Conservation (phyloP, 2,113 vertebrate genomes). For the Indicator indicator region DNA sequence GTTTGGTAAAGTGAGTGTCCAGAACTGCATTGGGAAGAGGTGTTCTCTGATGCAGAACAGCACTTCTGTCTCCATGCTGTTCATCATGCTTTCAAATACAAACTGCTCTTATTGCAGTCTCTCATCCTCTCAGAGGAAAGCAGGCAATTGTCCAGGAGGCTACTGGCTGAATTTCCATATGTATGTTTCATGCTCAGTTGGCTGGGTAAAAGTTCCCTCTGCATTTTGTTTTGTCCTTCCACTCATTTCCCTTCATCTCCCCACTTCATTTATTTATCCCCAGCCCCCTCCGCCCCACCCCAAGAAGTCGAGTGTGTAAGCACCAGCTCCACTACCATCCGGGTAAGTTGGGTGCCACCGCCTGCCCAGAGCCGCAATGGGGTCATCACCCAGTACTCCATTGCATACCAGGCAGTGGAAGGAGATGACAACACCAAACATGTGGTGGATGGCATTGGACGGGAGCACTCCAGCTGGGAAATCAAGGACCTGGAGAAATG, state of each 20-base stretch:
- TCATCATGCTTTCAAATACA: conserved; percentile 4
- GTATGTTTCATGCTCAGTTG: background rate
- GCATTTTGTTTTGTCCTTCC: conserved; percentile 65
- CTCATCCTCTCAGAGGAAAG: background rate
- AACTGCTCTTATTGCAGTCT: background rate
- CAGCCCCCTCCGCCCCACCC: conserved; percentile 97
- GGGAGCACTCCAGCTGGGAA: conserved; percentile 89
- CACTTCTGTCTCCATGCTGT: background rate
- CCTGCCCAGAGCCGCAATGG: conserved; percentile 94
- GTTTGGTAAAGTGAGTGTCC: background rate
- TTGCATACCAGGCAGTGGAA: conserved; percentile 89
- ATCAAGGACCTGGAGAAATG: conserved; percentile 97
- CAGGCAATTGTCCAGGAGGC: background rate
- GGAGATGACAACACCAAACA: conserved; percentile 92
- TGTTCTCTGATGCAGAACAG: background rate
- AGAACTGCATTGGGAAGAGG: background rate
- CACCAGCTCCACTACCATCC: conserved; percentile 93
- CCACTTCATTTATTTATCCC: conserved; percentile 86
- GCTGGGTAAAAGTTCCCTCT: conserved; percentile 73
- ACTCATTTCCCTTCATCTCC: conserved; percentile 79
- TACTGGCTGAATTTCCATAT: background rate
- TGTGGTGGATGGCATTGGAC: conserved; percentile 87
- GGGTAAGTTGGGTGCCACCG: conserved; percentile 99
- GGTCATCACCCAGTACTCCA: conserved; percentile 93
- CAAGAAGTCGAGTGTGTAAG: conserved; percentile 93